A percentile compares a stretch with the other conserved stretches of the same genome.
These are phyloP conservation scores for Fregetta grallaria DNA, from an alignment of 2,113 vertebrate genomes.

Conservation along the genomic window DNA sequence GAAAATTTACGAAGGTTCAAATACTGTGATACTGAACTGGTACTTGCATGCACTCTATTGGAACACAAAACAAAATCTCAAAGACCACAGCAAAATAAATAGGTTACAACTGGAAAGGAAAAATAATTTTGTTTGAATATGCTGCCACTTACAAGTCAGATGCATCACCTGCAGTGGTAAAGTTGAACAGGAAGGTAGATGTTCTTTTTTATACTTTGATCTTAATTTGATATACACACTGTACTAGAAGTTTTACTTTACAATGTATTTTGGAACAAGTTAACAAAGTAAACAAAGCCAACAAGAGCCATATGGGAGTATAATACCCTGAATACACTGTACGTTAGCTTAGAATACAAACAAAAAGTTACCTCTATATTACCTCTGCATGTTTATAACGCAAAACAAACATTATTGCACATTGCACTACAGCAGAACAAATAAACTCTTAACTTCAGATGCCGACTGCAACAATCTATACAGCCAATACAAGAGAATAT, in stretches of 20 bases:
- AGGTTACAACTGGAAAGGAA: neutral
- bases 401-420: slow-evolving; percentile 16
- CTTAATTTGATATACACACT: neutral
- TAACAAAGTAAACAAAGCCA: slow-evolving; percentile 19
- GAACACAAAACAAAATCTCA: neutral
- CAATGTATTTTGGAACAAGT: neutral
- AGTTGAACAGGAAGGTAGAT: neutral
- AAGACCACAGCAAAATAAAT: neutral
- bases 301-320: neutral
- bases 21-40: slow-evolving; percentile 19
- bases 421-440: slow-evolving; percentile 37
- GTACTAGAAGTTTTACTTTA: neutral
- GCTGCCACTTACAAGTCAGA: neutral
- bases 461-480: slow-evolving; percentile 1
- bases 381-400: slow-evolving; percentile 26
- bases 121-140: neutral
- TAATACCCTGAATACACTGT: neutral
- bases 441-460: neutral
- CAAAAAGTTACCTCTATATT: neutral
- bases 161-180: neutral
- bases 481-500: neutral
- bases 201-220: slow-evolving; percentile 5
- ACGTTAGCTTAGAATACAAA: slow-evolving; percentile 1
- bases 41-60: neutral
- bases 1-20: neutral